Evolutionary conservation across 2,797 vertebrate species (phyloP), one percentile per base, ranked within the genome.

Genomic region (Eulemur coronatus): DNA sequence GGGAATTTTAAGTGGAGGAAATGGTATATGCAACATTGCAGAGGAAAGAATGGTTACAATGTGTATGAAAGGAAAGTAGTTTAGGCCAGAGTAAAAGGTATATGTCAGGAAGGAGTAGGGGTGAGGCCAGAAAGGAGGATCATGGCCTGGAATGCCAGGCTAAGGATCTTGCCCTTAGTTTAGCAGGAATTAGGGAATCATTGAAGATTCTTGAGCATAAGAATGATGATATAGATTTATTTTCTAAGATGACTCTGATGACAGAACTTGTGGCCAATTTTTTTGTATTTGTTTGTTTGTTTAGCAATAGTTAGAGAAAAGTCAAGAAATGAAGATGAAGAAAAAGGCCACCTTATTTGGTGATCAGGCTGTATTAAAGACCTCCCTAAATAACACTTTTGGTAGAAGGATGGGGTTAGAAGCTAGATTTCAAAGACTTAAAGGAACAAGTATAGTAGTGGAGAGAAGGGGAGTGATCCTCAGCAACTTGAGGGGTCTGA

Each of bases 231-330:
- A 50, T 78, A 15, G 8, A 59, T 88, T 76, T 95, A 78, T 94
- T 94, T 92, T 57, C 67, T 94, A 65, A 84, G 57, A 67, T 84
- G 52, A 7, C 8, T 65, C 73, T 67, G 38, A 86, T 95, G 69
- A 50, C 65, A 81, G 82, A 91, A 89, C 55, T 92, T 24, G 15
- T 63, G 59, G 30, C 7, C 59, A 67, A 48, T 28, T 14, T n/a
- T 67, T 78, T 72, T 35, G 35, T 84, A 75, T n/a, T 28, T 59
- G 11, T 55, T 55, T 76, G 26, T 84, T 81, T 65, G 75, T 85
- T 81, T 43, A 86, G 76, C 35, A 95, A 91, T n/a, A 93, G n/a
- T 78, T 97, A 50, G 78, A 67, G n/a, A 91, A n/a, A 78, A 48
- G 61, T 84, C 38, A 91, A 73, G 30, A 73, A 85, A 50, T 70